A percentile compares a stretch with the other conserved stretches of the same genome.
These are phyloP conservation scores for Montipora sp. DNA, from an alignment of 64 coral and sea anemone genomes.

Conservation along the genomic window DNA sequence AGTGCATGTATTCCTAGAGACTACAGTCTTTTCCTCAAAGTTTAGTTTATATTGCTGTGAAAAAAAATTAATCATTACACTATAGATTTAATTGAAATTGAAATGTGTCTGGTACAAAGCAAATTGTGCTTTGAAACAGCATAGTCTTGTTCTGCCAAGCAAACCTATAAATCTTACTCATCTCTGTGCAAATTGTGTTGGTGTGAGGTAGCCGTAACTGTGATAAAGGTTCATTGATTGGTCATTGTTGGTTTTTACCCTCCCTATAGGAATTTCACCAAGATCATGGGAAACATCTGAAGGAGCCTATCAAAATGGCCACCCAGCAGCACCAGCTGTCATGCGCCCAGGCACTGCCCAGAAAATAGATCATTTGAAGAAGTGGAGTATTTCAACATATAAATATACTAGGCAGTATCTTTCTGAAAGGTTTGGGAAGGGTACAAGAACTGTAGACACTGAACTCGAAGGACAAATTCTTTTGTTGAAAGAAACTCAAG, in stretches of 20 bases:
- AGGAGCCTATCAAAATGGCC: constrained; percentile 35
- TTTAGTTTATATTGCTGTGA: no score
- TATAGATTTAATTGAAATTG: no score
- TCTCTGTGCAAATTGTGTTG: no score
- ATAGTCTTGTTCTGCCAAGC: no score
- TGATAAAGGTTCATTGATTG: no score
- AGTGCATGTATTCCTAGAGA: no score
- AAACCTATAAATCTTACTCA: no score
- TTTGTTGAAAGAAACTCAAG: constrained; percentile 90
- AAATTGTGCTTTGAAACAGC: no score
- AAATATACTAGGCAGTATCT: constrained; percentile 96
- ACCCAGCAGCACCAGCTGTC: constrained; percentile 52
- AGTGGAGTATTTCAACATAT: constrained; percentile 98
- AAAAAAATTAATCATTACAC: no score
- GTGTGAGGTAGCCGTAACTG: no score
- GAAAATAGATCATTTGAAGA: constrained; percentile 93
- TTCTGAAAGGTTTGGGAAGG: constrained; percentile 98
- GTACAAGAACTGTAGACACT: constrained; percentile 95
- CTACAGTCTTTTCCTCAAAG: no score
- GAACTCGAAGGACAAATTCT: constrained; percentile 97
- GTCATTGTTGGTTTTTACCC: neutral
- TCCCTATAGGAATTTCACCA: constrained; percentile 1
- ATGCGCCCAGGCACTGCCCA: constrained; percentile 66
- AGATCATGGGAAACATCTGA: constrained; percentile 51
- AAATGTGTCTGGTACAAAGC: no score